Base-by-base conservation (phyloP, 2,888 invertebrate species). In the Heliconius cydno region DNA sequence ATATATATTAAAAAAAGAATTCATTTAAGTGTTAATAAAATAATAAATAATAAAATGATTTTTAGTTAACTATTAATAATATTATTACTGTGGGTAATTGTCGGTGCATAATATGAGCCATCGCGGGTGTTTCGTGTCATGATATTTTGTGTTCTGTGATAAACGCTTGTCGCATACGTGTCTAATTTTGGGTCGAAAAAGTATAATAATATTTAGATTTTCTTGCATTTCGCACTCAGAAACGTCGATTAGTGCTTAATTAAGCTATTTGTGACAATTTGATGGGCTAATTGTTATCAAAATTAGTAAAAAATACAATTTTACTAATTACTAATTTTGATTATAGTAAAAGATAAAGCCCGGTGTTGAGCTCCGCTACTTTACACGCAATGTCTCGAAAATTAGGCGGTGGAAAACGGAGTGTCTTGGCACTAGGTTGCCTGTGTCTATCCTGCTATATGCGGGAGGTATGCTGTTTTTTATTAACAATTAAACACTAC, bases 71-170 rank as follows among this genome's bases (percentile, higher is more conserved):
- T 38, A 28, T 68, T n/a, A 68, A 68, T 68, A 28, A 25, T 68
- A 25, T 12, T 68, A 13, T 41, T 38, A 15, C 3, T 68, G 38
- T 68, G 22, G 22, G 38, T 41, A 41, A 13, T 12, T 72, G 57
- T 85, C 88, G 94, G 93, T 92, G 94, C 92, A 90, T 92, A 90
- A 88, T 89, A 86, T 87, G 87, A 91, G 94, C 93, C 93, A 93
- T 93, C 89, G 88, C 88, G 86, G 63, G 86, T 87, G 89, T 90
- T 86, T 92, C 91, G 90, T 88, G 90, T 92, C 90, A 92, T 94
- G 92, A 92, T 83, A 83, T 93, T 60, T 85, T 94, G 85, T 92
- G 93, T 94, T 92, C 94, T 94, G 94, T 94, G 94, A 94, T 94
- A 94, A 83, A 82, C 91, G 89, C 83, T 82, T 79, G 52, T 65